Conservation (phyloP, 2,797 vertebrate species). For the Thunnus albacares region DNA sequence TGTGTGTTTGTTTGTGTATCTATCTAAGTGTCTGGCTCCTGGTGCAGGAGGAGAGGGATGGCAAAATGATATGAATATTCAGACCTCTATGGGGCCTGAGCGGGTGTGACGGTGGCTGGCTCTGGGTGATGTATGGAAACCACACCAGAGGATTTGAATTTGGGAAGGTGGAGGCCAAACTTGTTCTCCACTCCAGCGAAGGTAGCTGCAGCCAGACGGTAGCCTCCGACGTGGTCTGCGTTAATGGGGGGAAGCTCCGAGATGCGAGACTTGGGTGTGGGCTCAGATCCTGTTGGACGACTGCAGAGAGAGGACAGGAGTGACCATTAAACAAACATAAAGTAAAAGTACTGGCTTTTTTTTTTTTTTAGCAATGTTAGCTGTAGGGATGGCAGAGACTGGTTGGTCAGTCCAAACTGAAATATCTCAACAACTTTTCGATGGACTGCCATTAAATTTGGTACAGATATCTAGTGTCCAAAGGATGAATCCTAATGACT, state of each 20-base stretch:
- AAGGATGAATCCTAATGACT: neutral
- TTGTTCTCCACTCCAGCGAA: conserved; percentile 99
- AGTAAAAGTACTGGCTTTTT: no score
- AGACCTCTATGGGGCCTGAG: conserved; percentile 78
- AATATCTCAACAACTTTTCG: neutral
- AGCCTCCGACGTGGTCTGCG: conserved; percentile 94
- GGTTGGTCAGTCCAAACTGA: no score
- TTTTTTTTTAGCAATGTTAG: no score
- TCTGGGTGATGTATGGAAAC: conserved; percentile 82
- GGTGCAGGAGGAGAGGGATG: conserved; percentile 63
- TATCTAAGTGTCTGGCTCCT: conserved; percentile 75
- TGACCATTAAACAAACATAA: neutral
- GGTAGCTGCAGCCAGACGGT: conserved; percentile 95
- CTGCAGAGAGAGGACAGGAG: conserved; percentile 74
- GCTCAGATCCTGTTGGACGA: conserved; percentile 91
- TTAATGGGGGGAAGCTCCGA: conserved; percentile 94
- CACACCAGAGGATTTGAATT: conserved; percentile 90
- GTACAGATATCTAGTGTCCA: no score
- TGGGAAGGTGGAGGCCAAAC: conserved; percentile 97
- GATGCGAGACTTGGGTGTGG: conserved; percentile 93
- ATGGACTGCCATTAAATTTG: neutral
- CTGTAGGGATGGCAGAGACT: no score
- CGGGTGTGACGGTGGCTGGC: conserved; percentile 60
- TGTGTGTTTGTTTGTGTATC: conserved; percentile 44
- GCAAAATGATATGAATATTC: conserved; percentile 49